Evolutionary conservation across 2,797 vertebrate species (phyloP).

Genomic region (Chromobotia macracanthus): DNA sequence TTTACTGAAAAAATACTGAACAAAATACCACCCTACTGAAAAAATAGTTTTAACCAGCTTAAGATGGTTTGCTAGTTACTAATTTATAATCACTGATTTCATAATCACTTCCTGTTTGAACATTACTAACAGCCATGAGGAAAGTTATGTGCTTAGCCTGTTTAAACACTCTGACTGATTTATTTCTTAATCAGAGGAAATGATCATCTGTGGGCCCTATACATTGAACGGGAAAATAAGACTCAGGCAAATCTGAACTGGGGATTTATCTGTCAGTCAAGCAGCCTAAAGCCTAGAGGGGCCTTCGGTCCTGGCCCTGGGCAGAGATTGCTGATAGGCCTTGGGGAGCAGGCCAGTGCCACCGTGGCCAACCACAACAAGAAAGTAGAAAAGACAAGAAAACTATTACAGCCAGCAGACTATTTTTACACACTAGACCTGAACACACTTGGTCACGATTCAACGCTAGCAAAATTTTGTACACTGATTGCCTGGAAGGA

Average conservation of each 20-base stretch:
- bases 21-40: neutral
- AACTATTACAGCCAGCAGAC: neutral
- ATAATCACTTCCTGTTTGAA: conserved; percentile 15
- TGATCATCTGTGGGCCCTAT: conserved; percentile 10
- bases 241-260: conserved; percentile 19
- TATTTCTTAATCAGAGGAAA: conserved; percentile 37
- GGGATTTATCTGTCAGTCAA: conserved; percentile 35
- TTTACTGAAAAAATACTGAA: neutral
- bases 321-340: conserved; percentile 9
- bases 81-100: neutral
- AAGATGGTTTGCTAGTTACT: neutral
- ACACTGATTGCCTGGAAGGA: conserved; percentile 21
- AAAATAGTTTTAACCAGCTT: too few relatives aligned
- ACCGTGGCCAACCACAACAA: conserved; percentile 22
- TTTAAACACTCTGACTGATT: conserved; percentile 36
- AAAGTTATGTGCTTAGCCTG: neutral
- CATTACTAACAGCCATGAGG: neutral
- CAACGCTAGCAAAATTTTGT: conserved; percentile 13
- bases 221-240: neutral
- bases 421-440: neutral
- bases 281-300: conserved; percentile 6
- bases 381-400: conserved; percentile 4
- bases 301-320: conserved; percentile 24
- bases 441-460: neutral
- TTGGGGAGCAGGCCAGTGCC: neutral